phyloP scores from a whole-genome alignment of 2,113 vertebrate genomes.

The Anolis carolinensis region DNA sequence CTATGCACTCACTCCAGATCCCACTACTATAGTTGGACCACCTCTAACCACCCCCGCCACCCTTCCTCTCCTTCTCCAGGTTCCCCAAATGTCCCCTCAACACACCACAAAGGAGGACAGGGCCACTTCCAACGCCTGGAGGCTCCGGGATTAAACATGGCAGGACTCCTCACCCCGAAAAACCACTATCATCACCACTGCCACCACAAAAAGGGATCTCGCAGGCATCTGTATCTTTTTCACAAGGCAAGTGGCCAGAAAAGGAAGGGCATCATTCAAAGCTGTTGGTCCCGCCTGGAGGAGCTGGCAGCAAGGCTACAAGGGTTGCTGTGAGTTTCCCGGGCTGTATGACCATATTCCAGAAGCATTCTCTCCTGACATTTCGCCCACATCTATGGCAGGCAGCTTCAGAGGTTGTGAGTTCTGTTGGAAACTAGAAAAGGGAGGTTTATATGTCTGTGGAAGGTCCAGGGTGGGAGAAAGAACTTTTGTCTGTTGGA shows the following conservation, averaged over 20 bases:
- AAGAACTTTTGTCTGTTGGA: no score
- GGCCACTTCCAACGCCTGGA: slow-evolving; percentile 60
- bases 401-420: no score
- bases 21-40: not conserved
- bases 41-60: not conserved
- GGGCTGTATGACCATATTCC: no score
- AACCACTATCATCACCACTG: slow-evolving; percentile 30
- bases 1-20: not conserved
- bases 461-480: no score
- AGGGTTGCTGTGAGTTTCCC: no score
- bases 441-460: no score
- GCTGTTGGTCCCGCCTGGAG: slow-evolving; percentile 50
- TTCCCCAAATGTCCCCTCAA: slow-evolving; percentile 32
- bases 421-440: no score
- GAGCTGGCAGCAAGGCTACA: no score
- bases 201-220: slow-evolving; percentile 62
- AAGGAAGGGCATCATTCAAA: slow-evolving; percentile 62
- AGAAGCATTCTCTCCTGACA: no score
- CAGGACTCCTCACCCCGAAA: slow-evolving; percentile 52
- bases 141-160: slow-evolving; percentile 66
- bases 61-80: not conserved
- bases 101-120: slow-evolving; percentile 45
- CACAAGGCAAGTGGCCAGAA: slow-evolving; percentile 39
- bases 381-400: no score
- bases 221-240: slow-evolving; percentile 65